Evolutionary conservation across 2,113 vertebrate species (phyloP).

Genomic region (Solea senegalensis): DNA sequence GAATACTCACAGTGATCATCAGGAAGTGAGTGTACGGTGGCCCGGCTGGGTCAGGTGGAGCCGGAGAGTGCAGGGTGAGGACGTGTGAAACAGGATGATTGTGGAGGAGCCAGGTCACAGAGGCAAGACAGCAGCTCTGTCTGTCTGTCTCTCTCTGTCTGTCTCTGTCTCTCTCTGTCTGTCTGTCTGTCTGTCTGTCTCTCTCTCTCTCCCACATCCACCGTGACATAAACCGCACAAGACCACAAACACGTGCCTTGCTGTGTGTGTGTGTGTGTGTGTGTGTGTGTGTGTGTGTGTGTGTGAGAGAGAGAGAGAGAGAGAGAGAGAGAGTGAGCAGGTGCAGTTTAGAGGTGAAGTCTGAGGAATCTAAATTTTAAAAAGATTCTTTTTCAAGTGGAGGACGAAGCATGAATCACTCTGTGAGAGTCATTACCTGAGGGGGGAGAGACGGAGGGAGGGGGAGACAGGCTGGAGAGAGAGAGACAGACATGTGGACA

Average conservation of each 20-base stretch:
- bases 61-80: conserved; percentile 13
- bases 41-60: conserved; percentile 56
- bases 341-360: conserved; percentile 35
- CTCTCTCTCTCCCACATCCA: too few species aligned
- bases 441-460: not conserved
- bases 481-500: conserved; percentile 5
- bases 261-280: too few species aligned
- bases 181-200: too few species aligned
- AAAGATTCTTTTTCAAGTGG: conserved; percentile 66
- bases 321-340: conserved; percentile 29
- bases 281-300: conserved; percentile 17
- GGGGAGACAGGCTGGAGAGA: not conserved
- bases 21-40: conserved; percentile 51
- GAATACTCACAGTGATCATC: conserved; percentile 60
- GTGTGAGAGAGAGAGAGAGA: too few species aligned
- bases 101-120: conserved; percentile 53
- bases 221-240: too few species aligned
- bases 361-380: conserved; percentile 67
- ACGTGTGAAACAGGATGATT: conserved; percentile 45
- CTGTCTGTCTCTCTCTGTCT: conserved; percentile 5
- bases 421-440: conserved; percentile 59
- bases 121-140: conserved; percentile 53
- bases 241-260: too few species aligned
- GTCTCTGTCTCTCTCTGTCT: too few species aligned
- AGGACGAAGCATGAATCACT: conserved; percentile 51